phyloP scores from a whole-genome alignment of 2,113 vertebrate genomes.

The Zapus hudsonius region DNA sequence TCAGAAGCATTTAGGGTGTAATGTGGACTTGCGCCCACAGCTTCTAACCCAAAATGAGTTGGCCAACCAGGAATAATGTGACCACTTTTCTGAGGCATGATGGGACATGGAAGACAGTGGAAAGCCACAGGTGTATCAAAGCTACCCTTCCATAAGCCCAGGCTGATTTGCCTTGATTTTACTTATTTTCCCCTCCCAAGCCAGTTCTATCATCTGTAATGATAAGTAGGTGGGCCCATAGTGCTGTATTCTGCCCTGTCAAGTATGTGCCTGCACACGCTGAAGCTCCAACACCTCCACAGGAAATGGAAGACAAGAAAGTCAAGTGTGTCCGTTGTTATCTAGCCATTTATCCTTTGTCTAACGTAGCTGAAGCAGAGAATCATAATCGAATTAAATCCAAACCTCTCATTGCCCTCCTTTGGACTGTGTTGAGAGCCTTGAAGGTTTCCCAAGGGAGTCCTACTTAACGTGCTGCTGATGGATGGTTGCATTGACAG shows the following conservation, averaged over 20 bases:
- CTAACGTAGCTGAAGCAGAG: not conserved
- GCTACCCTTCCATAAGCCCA: not conserved
- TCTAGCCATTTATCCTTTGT: not conserved
- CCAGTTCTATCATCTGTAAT: not conserved
- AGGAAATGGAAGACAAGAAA: not conserved
- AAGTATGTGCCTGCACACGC: not conserved
- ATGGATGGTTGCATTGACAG: not conserved
- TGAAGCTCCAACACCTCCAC: not conserved
- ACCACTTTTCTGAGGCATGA: not conserved
- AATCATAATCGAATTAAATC: not conserved
- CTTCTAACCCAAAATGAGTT: constrained; percentile 31
- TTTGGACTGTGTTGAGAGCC: not conserved
- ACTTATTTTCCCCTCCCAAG: not conserved
- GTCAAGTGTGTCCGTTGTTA: not conserved
- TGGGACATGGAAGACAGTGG: rapidly evolving
- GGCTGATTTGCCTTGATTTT: not conserved
- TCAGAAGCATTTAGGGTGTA: constrained; percentile 33
- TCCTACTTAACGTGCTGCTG: not conserved
- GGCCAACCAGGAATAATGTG: not conserved
- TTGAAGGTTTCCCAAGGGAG: not conserved
- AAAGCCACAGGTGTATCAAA: not conserved
- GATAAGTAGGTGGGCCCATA: not conserved
- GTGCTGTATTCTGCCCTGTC: not conserved
- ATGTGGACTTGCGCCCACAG: not conserved
- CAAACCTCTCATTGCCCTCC: not conserved